phyloP scores from a whole-genome alignment of 2,113 vertebrate species.

The Bombycilla garrulus region DNA sequence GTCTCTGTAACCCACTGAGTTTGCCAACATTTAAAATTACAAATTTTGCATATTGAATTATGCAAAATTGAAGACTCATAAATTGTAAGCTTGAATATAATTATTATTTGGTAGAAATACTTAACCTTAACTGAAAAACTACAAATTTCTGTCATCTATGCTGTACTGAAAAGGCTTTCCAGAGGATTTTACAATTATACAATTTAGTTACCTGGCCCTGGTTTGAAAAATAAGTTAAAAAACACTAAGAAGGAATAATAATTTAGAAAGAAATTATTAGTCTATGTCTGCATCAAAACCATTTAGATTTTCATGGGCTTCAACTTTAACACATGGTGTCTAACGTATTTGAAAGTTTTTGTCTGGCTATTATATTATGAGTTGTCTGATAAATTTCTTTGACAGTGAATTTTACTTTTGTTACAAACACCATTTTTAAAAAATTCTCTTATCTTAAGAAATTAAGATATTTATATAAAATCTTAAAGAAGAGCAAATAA shows the following conservation, averaged over 20 bases:
- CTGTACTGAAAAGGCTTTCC: background rate
- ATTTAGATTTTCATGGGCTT: background rate
- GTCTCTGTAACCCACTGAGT: background rate
- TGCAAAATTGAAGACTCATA: conserved; percentile 21
- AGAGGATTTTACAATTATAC: background rate
- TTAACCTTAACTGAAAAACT: background rate
- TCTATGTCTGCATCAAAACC: background rate
- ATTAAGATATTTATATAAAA: background rate
- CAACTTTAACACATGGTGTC: background rate
- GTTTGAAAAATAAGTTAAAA: background rate
- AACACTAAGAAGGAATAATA: background rate
- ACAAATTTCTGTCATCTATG: background rate
- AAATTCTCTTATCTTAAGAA: background rate
- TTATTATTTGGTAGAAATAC: conserved; percentile 50
- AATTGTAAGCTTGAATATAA: background rate
- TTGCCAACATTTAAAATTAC: background rate
- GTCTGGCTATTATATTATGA: background rate
- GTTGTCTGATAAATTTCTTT: background rate
- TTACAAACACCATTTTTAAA: background rate
- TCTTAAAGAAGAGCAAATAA: background rate
- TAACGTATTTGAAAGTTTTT: background rate
- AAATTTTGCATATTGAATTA: background rate
- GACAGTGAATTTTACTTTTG: background rate
- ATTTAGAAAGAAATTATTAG: background rate
- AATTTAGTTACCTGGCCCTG: background rate